Percentiles rank a stretch among this genome's conserved stretches.
phyloP scores from a whole-genome alignment of 2,888 invertebrate species.

The Drosophila kuntzei region DNA sequence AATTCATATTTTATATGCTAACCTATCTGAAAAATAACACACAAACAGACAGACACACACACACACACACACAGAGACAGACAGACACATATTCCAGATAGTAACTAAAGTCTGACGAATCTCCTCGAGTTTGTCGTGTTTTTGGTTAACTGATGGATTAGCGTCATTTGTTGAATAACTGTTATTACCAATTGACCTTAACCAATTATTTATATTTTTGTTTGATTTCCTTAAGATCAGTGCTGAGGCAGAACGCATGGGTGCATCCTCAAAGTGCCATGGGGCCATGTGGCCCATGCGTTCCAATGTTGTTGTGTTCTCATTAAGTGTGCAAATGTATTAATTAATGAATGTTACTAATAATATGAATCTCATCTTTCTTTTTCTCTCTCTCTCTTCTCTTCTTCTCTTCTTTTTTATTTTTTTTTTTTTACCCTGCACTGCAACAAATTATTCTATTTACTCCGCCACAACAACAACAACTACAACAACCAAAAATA shows the following conservation, averaged over 20 bases:
- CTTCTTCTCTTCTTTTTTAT: constrained; percentile 33
- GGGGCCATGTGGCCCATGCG: constrained; percentile 72
- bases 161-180: constrained; percentile 19
- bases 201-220: constrained; percentile 64
- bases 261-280: constrained; percentile 62
- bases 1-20: constrained; percentile 71
- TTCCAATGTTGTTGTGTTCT: constrained; percentile 54
- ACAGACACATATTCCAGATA: constrained; percentile 14
- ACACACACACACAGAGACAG: constrained; percentile 9
- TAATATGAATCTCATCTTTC: constrained; percentile 67
- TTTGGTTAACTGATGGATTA: neutral
- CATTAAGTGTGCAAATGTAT: constrained; percentile 48
- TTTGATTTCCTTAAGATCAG: constrained; percentile 72
- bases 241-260: constrained; percentile 70
- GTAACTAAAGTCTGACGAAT: neutral
- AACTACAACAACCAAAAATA: constrained; percentile 28
- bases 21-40: constrained; percentile 12
- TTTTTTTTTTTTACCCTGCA: constrained; percentile 51
- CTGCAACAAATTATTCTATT: constrained; percentile 41
- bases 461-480: constrained; percentile 27
- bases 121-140: neutral
- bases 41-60: constrained; percentile 2
- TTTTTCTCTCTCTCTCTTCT: constrained; percentile 44
- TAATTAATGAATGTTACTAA: constrained; percentile 65
- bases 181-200: constrained; percentile 21